These are phyloP conservation scores for Echinarachnius parma DNA, from an alignment of 53 echinoderm and acorn worm species.

Conservation along the genomic window DNA sequence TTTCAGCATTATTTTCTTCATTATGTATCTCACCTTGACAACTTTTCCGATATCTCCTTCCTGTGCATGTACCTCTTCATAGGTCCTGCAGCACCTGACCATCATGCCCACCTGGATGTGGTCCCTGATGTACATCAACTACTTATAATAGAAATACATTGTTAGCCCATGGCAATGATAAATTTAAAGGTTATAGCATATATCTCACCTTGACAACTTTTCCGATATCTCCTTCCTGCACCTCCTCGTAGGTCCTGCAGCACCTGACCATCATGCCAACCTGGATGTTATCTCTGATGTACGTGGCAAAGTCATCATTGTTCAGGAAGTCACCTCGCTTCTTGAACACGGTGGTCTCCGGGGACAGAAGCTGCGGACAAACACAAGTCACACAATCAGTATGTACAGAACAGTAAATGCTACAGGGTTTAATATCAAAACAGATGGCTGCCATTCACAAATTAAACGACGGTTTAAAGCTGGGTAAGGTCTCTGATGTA, in stretches of 20 bases:
- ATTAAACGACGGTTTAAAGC: too few relatives aligned
- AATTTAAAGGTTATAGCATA: too few relatives aligned
- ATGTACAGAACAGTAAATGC: too few relatives aligned
- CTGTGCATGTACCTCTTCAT: slow-evolving; percentile 92
- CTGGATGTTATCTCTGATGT: slow-evolving; percentile 89
- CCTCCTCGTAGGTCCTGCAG: slow-evolving; percentile 93
- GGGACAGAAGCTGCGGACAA: slow-evolving; percentile 40
- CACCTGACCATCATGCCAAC: slow-evolving; percentile 95
- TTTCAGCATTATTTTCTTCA: background rate
- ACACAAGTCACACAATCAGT: background rate
- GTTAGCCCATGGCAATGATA: too few relatives aligned
- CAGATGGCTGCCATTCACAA: too few relatives aligned
- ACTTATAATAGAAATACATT: too few relatives aligned
- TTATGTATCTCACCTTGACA: slow-evolving; percentile 65
- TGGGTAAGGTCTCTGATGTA: too few relatives aligned
- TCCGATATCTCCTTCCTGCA: slow-evolving; percentile 82
- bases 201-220: slow-evolving; percentile 86
- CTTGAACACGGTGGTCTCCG: slow-evolving; percentile 73
- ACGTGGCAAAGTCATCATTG: slow-evolving; percentile 96
- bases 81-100: slow-evolving; percentile 88
- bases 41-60: slow-evolving; percentile 90
- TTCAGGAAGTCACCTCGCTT: slow-evolving; percentile 89
- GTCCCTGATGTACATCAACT: slow-evolving; percentile 89
- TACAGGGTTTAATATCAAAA: too few relatives aligned
- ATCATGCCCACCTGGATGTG: slow-evolving; percentile 98